Percentiles rank a stretch among this genome's conserved stretches.
These are phyloP conservation scores for Machaerirhynchus nigripectus DNA, from an alignment of 2,113 vertebrate species.

Conservation along the genomic window DNA sequence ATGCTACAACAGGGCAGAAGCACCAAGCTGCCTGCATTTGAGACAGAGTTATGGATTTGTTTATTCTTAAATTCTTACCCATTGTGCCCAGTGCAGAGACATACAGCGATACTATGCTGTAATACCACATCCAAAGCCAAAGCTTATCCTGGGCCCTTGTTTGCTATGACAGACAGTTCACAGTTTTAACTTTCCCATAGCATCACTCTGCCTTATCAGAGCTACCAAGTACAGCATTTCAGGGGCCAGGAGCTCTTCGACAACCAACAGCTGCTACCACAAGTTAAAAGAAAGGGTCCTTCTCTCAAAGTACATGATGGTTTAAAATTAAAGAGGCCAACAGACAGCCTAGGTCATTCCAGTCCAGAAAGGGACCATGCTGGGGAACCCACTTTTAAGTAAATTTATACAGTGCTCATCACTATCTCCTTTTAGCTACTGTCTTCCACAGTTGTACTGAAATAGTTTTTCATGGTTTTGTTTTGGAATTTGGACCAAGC, in stretches of 20 bases:
- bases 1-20: background rate
- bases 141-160: background rate
- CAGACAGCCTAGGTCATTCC: background rate
- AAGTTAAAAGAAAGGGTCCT: background rate
- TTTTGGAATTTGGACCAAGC: background rate
- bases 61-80: background rate
- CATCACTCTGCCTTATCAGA: background rate
- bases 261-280: background rate
- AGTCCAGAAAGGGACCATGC: background rate
- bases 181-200: background rate
- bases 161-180: background rate
- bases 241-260: background rate
- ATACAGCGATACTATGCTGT: rapidly evolving
- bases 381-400: background rate
- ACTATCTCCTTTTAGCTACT: background rate
- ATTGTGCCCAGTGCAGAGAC: background rate
- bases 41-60: background rate
- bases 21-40: background rate
- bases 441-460: background rate
- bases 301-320: background rate
- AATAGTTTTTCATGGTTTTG: background rate
- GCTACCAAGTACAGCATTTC: background rate
- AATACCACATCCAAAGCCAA: background rate
- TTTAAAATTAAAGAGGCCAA: background rate
- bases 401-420: background rate